Evolutionary conservation across 1,140 invertebrate genomes (phyloP).

Genomic region (Drosophila micromelanica): DNA sequence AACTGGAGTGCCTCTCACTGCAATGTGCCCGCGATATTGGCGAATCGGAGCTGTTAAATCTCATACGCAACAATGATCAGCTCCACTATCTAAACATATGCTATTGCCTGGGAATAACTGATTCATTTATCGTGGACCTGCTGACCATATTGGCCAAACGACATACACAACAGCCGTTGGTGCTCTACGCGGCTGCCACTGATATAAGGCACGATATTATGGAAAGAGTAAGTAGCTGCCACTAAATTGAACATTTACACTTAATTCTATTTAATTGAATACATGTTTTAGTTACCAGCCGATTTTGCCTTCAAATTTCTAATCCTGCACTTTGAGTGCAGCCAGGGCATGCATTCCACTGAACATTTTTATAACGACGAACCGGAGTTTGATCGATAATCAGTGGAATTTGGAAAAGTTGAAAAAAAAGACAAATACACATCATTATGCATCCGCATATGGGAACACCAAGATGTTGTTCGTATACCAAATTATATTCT

Average conservation of each 20-base stretch:
- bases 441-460: slow-evolving; percentile 21
- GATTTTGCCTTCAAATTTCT: slow-evolving; percentile 60
- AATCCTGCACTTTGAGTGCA: slow-evolving; percentile 63
- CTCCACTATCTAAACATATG: slow-evolving; percentile 68
- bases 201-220: slow-evolving; percentile 69
- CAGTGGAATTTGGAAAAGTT: background rate
- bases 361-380: slow-evolving; percentile 68
- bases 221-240: slow-evolving; percentile 57
- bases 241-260: no score
- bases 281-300: slow-evolving; percentile 41
- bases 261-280: background rate
- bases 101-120: slow-evolving; percentile 64
- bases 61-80: slow-evolving; percentile 58
- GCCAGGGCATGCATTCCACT: slow-evolving; percentile 56
- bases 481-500: slow-evolving; percentile 42
- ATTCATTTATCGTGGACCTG: slow-evolving; percentile 55
- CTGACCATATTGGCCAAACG: slow-evolving; percentile 45
- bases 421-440: slow-evolving; percentile 10
- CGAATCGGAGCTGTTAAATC: slow-evolving; percentile 42
- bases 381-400: slow-evolving; percentile 68
- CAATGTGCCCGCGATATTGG: slow-evolving; percentile 66
- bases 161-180: slow-evolving; percentile 40
- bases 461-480: slow-evolving; percentile 21
- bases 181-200: slow-evolving; percentile 64
- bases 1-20: slow-evolving; percentile 61